Base-by-base conservation (phyloP, 2,888 invertebrate genomes). In the Hipparchia semele region DNA sequence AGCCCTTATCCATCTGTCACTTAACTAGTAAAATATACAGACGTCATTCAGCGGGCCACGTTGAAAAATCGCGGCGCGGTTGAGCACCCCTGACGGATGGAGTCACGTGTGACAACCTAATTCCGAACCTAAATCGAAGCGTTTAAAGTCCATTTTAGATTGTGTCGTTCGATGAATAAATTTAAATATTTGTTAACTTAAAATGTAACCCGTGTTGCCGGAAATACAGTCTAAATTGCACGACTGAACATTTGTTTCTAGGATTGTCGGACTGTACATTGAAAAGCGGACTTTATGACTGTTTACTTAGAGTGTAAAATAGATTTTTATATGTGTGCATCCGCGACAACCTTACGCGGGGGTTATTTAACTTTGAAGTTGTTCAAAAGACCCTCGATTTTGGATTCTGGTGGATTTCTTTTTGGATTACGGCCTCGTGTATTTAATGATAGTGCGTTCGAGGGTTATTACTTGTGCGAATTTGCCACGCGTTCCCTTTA, bases 121-220 rank as follows among this genome's bases (percentile, higher is more conserved):
- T 78, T 71, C 70, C 61, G 58, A 71, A 78, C 80, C 73, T 70
- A 77, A 76, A 72, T 54, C 13, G 65, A 64, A 62, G 72, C 71
- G 39, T 70, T 79, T 86, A 90, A 78, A 82, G 91, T 87, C 75
- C 76, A 85, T 82, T 86, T 85, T 87, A 77, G 80, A 83, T 82
- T 84, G 85, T 77, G 64, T 65, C 66, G 70, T 70, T 72, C 80
- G 77, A 80, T 83, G 92, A 90, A 91, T 92, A 92, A 92, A 92
- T 93, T 93, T 91, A 92, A 94, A 92, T 92, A 90, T 93, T 92
- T 92, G 94, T 92, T 90, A 92, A 93, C 87, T 93, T 92, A 92
- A 94, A 94, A 94, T 94, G 94, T 93, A 90, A 93, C 94, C 88
- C 93, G 91, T 94, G 94, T 92, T 86, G 86, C 89, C 91, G 93